Conservation (phyloP, 1,140 invertebrate species). For the Battus philenor region DNA sequence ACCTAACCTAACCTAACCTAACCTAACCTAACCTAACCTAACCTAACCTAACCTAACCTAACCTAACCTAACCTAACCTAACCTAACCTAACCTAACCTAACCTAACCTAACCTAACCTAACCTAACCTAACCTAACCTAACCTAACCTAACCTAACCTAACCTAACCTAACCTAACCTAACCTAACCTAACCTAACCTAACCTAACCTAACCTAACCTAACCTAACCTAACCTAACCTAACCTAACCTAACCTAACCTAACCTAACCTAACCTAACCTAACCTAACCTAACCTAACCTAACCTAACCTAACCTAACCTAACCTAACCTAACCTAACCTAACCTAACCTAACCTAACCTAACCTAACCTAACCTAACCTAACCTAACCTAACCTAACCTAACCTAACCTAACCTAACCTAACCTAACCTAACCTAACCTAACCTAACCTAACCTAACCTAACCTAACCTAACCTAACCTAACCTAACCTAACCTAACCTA, state of each 20-base stretch:
- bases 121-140: conserved; percentile 28
- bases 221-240: conserved; percentile 2
- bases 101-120: too few relatives aligned
- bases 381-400: conserved; percentile 12
- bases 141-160: conserved; percentile 29
- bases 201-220: too few relatives aligned
- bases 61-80: conserved; percentile 33
- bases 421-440: conserved; percentile 20
- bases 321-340: conserved; percentile 11
- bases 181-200: conserved; percentile 26
- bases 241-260: conserved; percentile 3
- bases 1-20: conserved; percentile 33
- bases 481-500: too few relatives aligned
- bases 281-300: conserved; percentile 13
- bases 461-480: conserved; percentile 17
- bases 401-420: conserved; percentile 19
- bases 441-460: conserved; percentile 12
- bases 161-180: conserved; percentile 29
- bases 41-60: conserved; percentile 29
- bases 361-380: conserved; percentile 15
- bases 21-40: conserved; percentile 24
- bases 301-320: conserved; percentile 14
- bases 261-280: conserved; percentile 12
- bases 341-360: conserved; percentile 2
- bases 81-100: conserved; percentile 29